These are phyloP conservation scores for Drosophila acutilabella DNA, from an alignment of 2,888 invertebrate species.

Conservation along the genomic window DNA sequence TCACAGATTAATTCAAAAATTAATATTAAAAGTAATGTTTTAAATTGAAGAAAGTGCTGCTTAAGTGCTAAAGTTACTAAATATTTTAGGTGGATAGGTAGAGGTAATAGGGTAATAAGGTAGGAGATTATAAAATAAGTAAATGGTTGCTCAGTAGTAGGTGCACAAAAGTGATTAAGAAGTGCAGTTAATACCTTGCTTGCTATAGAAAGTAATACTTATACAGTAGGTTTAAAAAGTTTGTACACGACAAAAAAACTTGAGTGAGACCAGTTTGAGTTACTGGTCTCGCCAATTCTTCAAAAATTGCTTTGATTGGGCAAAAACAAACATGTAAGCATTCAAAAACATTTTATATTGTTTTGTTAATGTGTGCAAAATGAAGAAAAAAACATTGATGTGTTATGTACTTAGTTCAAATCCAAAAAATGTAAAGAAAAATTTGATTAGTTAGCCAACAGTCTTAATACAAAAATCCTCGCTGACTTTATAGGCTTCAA, in stretches of 20 bases:
- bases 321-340: conserved; percentile 82
- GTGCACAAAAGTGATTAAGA: conserved; percentile 66
- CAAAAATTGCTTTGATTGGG: conserved; percentile 30
- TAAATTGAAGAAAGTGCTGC: conserved; percentile 63
- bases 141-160: conserved; percentile 71
- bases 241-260: conserved; percentile 63
- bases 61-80: conserved; percentile 60
- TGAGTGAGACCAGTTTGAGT: conserved; percentile 7
- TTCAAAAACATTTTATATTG: conserved; percentile 71
- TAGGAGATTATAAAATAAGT: conserved; percentile 33
- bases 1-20: conserved; percentile 69
- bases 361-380: conserved; percentile 60
- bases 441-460: conserved; percentile 45
- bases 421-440: conserved; percentile 11
- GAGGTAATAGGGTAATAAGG: conserved; percentile 28
- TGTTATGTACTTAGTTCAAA: conserved; percentile 39
- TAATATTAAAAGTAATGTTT: conserved; percentile 22
- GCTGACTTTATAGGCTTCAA: conserved; percentile 64
- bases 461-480: conserved; percentile 63
- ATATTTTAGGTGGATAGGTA: conserved; percentile 12
- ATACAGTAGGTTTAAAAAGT: conserved; percentile 50
- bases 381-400: conserved; percentile 37
- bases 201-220: conserved; percentile 63
- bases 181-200: conserved; percentile 77
- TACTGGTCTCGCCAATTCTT: conserved; percentile 8